Percentiles rank a stretch among this genome's conserved stretches.
Evolutionary conservation across 1,140 invertebrate genomes (phyloP).

Genomic region (Bombyx mori): DNA sequence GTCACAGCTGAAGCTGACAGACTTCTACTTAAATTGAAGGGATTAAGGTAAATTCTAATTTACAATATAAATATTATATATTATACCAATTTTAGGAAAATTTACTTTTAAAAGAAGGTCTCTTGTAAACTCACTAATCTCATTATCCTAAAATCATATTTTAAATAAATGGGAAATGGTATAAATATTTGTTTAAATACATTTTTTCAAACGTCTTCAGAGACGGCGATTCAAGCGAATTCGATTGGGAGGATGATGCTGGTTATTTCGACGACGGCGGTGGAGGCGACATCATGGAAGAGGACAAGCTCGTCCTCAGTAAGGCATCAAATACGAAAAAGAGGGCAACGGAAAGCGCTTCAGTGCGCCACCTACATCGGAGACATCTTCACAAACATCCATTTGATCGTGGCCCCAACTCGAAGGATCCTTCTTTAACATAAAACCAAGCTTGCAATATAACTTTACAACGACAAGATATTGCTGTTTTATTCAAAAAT

Average conservation of each 20-base stretch:
- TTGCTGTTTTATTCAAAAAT: slow-evolving; percentile 2
- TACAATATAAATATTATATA: background rate
- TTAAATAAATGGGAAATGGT: too few relatives aligned
- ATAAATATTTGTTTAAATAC: too few relatives aligned
- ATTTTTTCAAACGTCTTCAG: too few relatives aligned
- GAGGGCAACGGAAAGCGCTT: slow-evolving; percentile 27
- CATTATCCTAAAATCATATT: too few relatives aligned
- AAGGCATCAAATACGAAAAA: slow-evolving; percentile 16
- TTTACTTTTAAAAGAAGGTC: background rate
- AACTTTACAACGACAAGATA: background rate
- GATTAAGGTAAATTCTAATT: slow-evolving; percentile 37
- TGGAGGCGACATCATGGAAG: slow-evolving; percentile 43
- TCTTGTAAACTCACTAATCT: background rate
- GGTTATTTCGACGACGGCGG: slow-evolving; percentile 37
- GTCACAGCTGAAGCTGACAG: slow-evolving; percentile 45
- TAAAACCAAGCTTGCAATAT: slow-evolving; percentile 20
- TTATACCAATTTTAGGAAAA: background rate
- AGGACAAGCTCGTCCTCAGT: slow-evolving; percentile 36
- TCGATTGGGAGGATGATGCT: slow-evolving; percentile 36
- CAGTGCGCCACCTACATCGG: slow-evolving; percentile 36
- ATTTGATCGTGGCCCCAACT: slow-evolving; percentile 52
- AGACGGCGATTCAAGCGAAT: slow-evolving; percentile 32
- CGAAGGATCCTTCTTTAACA: slow-evolving; percentile 16
- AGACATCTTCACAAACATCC: slow-evolving; percentile 68
- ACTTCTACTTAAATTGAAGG: slow-evolving; percentile 43